A percentile compares a stretch with the other conserved stretches of the same genome.
Conservation (phyloP, 2,113 vertebrate species). For the Nycticebus coucang region DNA sequence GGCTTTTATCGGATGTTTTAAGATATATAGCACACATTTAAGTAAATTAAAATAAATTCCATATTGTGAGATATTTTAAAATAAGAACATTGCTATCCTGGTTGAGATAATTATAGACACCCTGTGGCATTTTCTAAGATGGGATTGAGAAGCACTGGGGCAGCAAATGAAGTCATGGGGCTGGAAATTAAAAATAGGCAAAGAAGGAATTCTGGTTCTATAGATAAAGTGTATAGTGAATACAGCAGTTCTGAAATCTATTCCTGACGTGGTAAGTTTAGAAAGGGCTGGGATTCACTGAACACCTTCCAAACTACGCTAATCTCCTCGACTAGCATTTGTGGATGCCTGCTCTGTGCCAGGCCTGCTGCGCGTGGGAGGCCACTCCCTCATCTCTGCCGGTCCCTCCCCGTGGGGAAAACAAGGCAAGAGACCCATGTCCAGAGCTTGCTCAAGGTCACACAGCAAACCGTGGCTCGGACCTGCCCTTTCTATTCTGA, state of each 20-base stretch:
- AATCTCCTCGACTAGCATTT: background rate
- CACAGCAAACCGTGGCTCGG: background rate
- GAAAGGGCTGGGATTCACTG: background rate
- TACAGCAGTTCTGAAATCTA: slow-evolving; percentile 4
- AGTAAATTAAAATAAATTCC: slow-evolving; percentile 66
- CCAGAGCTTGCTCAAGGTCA: background rate
- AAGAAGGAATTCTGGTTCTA: slow-evolving; percentile 37
- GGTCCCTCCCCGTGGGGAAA: background rate
- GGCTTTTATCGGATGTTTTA: slow-evolving; percentile 65
- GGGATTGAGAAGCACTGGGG: slow-evolving; percentile 14
- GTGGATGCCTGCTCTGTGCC: rapidly evolving
- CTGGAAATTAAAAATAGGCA: slow-evolving; percentile 61
- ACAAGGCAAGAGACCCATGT: background rate
- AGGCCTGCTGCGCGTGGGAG: rapidly evolving
- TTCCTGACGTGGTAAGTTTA: background rate
- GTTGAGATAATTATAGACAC: slow-evolving; percentile 43
- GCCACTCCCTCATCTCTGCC: background rate
- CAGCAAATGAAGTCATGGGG: slow-evolving; percentile 34
- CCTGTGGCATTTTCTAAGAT: slow-evolving; percentile 36
- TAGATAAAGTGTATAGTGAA: slow-evolving; percentile 21
- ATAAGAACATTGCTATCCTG: slow-evolving; percentile 52
- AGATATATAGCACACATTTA: slow-evolving; percentile 52
- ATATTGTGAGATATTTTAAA: slow-evolving; percentile 49
- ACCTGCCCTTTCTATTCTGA: background rate
- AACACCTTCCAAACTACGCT: background rate